Percentiles rank a stretch among this genome's conserved stretches.
Conservation (phyloP, 2,113 vertebrate genomes). For the Nannospalax galili region DNA sequence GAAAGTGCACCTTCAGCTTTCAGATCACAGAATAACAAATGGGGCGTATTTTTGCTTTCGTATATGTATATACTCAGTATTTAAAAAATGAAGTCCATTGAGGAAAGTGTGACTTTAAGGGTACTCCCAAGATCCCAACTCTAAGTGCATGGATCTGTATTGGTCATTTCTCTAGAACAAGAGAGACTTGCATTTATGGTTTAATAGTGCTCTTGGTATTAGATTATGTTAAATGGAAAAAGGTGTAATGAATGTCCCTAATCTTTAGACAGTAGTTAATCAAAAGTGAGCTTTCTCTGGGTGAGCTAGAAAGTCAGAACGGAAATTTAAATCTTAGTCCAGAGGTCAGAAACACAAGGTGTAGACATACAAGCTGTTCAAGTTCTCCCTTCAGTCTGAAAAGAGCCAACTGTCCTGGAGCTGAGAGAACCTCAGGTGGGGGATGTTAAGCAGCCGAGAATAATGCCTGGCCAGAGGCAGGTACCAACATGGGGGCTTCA, state of each 20-base stretch:
- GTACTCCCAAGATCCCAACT: not conserved
- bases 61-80: not conserved
- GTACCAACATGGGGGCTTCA: not conserved
- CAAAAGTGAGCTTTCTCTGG: not conserved
- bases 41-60: not conserved
- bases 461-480: no score
- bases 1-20: not conserved
- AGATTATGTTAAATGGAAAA: not conserved
- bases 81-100: not conserved
- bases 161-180: not conserved
- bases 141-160: not conserved
- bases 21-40: not conserved
- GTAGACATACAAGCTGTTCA: not conserved
- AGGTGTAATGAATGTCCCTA: not conserved
- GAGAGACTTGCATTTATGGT: not conserved
- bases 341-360: not conserved
- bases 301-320: not conserved
- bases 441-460: not conserved
- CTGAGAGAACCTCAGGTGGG: not conserved
- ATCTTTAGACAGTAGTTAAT: not conserved
- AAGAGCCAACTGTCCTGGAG: not conserved
- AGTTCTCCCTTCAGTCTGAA: not conserved
- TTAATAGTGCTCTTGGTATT: not conserved
- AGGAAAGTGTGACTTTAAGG: not conserved
- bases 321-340: not conserved